Evolutionary conservation across 2,888 invertebrate species (phyloP), one percentile per base, ranked within the genome.

Genomic region (Nomada fucata): DNA sequence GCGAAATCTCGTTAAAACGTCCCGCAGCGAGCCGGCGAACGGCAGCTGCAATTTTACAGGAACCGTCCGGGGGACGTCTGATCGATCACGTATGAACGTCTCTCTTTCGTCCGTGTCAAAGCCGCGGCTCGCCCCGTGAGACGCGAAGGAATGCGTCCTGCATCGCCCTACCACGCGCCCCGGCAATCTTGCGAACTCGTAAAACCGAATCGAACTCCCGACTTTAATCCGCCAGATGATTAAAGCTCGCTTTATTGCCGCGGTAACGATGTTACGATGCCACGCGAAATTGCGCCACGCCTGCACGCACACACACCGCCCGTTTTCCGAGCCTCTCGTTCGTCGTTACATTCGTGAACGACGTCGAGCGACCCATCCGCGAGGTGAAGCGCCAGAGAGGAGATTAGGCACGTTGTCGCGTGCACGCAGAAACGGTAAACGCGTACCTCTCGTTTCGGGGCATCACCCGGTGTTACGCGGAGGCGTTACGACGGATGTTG

Each of bases 131-230:
- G 76, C 60, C 61, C 36, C 36, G 36, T 61, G 55, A 44, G 47
- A 57, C 50, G 61, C 47, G 26, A 67, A 83, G 61, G 73, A 76
- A 84, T 87, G 72, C 70, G 55, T 65, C 80, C 59, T 61, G 55
- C 36, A 7, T 36, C 36, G 36, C 36, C 36, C 36, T 36, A 7
- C 5, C 36, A 36, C 53, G 52, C 64, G 73, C 64, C 81, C 77
- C 71, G 86, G 87, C 87, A 89, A 91, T 92, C 91, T 92, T 89
- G 90, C 90, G 91, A 92, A 91, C 91, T 92, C 93, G 93, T 93
- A 93, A 93, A 93, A 89, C 89, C 91, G 91, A 92, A 93, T 93
- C 92, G 93, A 92, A 93, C 90, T 91, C 91, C 89, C 88, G 88
- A 15, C 91, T 88, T 89, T 91, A 90, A 92, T 91, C 91, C 91